These are phyloP conservation scores for Sebastes umbrosus DNA, from an alignment of 2,797 vertebrate species.

Conservation along the genomic window DNA sequence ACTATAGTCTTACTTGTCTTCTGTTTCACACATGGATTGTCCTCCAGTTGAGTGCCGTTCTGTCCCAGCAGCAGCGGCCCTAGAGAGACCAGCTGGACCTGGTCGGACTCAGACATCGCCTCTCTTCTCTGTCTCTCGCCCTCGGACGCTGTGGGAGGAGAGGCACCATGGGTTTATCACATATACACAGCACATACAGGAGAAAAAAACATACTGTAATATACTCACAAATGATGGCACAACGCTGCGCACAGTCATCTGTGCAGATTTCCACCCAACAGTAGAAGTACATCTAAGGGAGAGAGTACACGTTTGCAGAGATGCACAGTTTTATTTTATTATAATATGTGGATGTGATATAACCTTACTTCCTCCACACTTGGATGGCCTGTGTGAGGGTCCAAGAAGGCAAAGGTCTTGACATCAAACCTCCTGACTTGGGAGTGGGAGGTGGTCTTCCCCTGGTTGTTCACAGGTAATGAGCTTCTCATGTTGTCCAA, in stretches of 20 bases:
- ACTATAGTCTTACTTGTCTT: slow-evolving; percentile 25
- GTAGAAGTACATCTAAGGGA: slow-evolving; percentile 74
- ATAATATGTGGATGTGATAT: background rate
- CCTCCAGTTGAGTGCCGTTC: slow-evolving; percentile 26
- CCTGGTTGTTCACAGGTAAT: slow-evolving; percentile 53
- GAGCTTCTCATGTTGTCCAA: slow-evolving; percentile 73
- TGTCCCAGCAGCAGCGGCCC: slow-evolving; percentile 65
- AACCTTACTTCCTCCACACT: slow-evolving; percentile 70
- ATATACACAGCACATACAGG: accelerated
- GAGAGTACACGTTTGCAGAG: background rate
- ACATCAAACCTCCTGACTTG: slow-evolving; percentile 77
- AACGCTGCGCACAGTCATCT: slow-evolving; percentile 65
- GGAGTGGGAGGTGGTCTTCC: slow-evolving; percentile 53
- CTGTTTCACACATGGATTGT: background rate
- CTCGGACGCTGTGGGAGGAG: slow-evolving; percentile 59
- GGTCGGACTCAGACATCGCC: background rate
- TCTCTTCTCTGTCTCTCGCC: slow-evolving; percentile 53
- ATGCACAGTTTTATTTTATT: background rate
- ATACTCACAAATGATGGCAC: slow-evolving; percentile 71
- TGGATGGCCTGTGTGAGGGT: slow-evolving; percentile 63
- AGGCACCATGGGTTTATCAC: background rate
- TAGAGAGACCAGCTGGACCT: slow-evolving; percentile 57
- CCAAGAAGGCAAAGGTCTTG: slow-evolving; percentile 78
- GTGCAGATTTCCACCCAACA: slow-evolving; percentile 81
- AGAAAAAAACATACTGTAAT: background rate